Evolutionary conservation across 2,888 invertebrate genomes (phyloP).

Genomic region (Strigamia crassipes): DNA sequence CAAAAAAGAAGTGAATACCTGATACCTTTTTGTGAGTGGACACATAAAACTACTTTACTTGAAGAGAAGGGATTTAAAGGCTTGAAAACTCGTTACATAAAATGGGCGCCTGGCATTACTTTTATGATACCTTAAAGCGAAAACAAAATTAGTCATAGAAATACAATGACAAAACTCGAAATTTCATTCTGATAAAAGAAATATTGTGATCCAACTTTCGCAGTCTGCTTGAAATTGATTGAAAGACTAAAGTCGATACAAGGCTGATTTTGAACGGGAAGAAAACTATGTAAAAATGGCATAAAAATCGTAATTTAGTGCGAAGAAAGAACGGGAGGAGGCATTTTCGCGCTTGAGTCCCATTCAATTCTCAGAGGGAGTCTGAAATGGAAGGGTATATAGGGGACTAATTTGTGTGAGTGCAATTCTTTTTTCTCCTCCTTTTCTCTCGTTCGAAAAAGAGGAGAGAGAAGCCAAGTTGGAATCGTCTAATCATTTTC

Average conservation of each 20-base stretch:
- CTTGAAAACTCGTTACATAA: slow-evolving; percentile 25
- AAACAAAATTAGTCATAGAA: slow-evolving; percentile 27
- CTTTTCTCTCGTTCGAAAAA: background rate
- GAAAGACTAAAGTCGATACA: background rate
- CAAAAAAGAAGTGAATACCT: background rate
- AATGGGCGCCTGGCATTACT: slow-evolving; percentile 18
- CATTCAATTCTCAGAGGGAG: slow-evolving; percentile 33
- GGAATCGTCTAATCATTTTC: slow-evolving; percentile 32
- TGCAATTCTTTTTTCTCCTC: slow-evolving; percentile 2
- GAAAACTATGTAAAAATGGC: background rate
- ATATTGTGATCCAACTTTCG: background rate
- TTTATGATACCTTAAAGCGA: slow-evolving; percentile 16
- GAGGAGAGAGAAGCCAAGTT: background rate
- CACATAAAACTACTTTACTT: slow-evolving; percentile 25
- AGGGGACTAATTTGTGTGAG: slow-evolving; percentile 42
- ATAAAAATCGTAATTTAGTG: slow-evolving; percentile 1
- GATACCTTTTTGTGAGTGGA: slow-evolving; percentile 30
- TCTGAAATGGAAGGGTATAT: slow-evolving; percentile 38
- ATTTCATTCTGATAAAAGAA: background rate
- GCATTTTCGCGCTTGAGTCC: slow-evolving; percentile 38
- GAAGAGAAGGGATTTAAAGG: slow-evolving; percentile 28
- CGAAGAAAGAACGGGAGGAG: slow-evolving; percentile 17
- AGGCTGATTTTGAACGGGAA: background rate
- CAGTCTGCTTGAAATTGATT: background rate
- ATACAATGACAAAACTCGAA: background rate